Evolutionary conservation across 2,797 vertebrate genomes (phyloP).

Genomic region (Pangasius djambal): DNA sequence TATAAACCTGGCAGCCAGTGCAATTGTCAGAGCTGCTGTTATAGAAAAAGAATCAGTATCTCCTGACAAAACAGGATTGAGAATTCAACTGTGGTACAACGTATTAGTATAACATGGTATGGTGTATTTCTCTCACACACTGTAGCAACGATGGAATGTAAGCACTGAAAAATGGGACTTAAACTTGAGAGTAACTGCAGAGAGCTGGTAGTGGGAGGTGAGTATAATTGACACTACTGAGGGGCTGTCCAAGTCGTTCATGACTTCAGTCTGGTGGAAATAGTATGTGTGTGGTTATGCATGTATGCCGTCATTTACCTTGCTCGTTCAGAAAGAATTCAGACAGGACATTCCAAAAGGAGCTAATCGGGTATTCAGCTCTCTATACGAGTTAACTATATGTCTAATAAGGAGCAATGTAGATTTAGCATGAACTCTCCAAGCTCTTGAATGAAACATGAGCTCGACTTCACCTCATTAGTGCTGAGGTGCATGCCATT

Average conservation of each 20-base stretch:
- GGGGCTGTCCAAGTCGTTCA: neutral
- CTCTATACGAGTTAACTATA: neutral
- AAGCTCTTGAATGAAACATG: constrained; percentile 19
- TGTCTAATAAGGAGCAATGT: neutral
- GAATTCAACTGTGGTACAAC: neutral
- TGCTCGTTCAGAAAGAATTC: neutral
- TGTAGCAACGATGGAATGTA: too few relatives aligned
- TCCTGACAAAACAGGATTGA: neutral
- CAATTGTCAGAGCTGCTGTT: neutral
- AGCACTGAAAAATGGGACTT: constrained; percentile 4
- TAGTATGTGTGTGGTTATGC: neutral
- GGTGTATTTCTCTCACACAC: neutral
- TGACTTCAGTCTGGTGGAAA: neutral
- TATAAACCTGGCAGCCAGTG: neutral
- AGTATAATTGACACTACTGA: neutral
- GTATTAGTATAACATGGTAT: neutral
- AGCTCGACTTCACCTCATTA: constrained; percentile 19
- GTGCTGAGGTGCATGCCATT: constrained; percentile 1
- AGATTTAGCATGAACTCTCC: constrained; percentile 5
- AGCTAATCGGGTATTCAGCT: neutral
- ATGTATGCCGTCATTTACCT: neutral
- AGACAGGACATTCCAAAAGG: neutral
- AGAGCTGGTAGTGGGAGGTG: neutral
- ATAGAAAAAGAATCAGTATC: neutral
- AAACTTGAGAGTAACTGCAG: neutral